These are phyloP conservation scores for Oryctes rhinoceros DNA, from an alignment of 1,140 invertebrate species.

Conservation along the genomic window DNA sequence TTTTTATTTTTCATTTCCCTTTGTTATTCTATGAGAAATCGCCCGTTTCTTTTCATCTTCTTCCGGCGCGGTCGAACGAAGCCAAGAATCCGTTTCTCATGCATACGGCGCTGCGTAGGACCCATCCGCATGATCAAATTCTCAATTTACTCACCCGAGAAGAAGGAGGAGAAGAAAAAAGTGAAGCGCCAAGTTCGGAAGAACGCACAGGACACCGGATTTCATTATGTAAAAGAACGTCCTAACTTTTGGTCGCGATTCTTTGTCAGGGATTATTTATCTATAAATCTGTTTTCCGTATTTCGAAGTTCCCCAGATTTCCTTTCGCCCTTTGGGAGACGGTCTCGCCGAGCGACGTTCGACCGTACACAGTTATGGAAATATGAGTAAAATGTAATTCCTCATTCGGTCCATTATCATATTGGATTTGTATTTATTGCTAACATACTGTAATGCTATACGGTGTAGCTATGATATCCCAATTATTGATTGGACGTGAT, in stretches of 20 bases:
- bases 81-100: constrained; percentile 15
- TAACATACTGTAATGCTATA: not conserved
- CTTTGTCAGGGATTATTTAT: constrained; percentile 25
- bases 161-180: not conserved
- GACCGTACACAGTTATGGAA: constrained; percentile 1
- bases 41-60: not conserved
- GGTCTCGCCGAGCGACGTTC: not conserved
- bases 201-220: constrained; percentile 3
- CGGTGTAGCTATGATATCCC: not conserved
- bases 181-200: not conserved
- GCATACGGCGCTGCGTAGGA: no score
- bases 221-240: constrained; percentile 32
- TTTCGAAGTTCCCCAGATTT: not conserved
- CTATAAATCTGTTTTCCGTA: constrained; percentile 25
- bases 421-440: not conserved
- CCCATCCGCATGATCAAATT: constrained; percentile 11
- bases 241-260: constrained; percentile 29
- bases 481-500: not conserved
- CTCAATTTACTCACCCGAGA: constrained; percentile 6
- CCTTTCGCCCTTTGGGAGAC: not conserved
- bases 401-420: constrained; percentile 7
- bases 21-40: constrained; percentile 11
- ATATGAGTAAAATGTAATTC: constrained; percentile 11
- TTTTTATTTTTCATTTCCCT: constrained; percentile 5
- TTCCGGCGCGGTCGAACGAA: not conserved